A percentile compares a stretch with the other conserved stretches of the same genome.
These are phyloP conservation scores for Eledone cirrhosa DNA, from an alignment of 2,888 invertebrate species.

Conservation along the genomic window DNA sequence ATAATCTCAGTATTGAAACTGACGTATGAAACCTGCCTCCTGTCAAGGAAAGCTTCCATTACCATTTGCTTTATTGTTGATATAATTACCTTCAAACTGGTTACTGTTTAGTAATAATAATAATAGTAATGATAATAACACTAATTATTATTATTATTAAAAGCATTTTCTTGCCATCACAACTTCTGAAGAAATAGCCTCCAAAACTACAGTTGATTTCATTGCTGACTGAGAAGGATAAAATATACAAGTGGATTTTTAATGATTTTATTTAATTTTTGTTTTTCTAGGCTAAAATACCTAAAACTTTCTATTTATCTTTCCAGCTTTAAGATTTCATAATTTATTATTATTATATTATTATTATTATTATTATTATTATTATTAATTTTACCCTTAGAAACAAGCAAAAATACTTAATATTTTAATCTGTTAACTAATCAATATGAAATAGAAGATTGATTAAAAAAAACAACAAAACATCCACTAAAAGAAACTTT, in stretches of 20 bases:
- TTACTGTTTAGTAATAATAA: constrained; percentile 17
- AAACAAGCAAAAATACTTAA: too few relatives aligned
- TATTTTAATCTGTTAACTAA: too few relatives aligned
- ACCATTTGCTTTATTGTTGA: constrained; percentile 17
- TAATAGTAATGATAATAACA: neutral
- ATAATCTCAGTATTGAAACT: constrained; percentile 61
- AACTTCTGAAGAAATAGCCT: constrained; percentile 5
- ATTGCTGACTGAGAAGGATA: neutral
- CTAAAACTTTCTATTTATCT: too few relatives aligned
- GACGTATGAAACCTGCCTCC: constrained; percentile 54
- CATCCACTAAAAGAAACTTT: neutral
- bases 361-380: too few relatives aligned
- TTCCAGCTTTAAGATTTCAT: too few relatives aligned
- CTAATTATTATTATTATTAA: neutral
- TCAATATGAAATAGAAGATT: too few relatives aligned
- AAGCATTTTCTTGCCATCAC: constrained; percentile 30
- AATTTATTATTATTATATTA: too few relatives aligned
- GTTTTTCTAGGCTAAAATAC: too few relatives aligned
- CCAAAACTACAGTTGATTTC: constrained; percentile 15
- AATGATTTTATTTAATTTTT: neutral
- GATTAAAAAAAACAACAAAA: too few relatives aligned
- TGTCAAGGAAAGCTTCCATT: constrained; percentile 22
- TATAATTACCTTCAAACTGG: constrained; percentile 22
- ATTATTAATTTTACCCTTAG: too few relatives aligned
- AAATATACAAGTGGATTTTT: neutral